Conservation (phyloP, 1,140 invertebrate species). For the Octopus bimaculoides region DNA sequence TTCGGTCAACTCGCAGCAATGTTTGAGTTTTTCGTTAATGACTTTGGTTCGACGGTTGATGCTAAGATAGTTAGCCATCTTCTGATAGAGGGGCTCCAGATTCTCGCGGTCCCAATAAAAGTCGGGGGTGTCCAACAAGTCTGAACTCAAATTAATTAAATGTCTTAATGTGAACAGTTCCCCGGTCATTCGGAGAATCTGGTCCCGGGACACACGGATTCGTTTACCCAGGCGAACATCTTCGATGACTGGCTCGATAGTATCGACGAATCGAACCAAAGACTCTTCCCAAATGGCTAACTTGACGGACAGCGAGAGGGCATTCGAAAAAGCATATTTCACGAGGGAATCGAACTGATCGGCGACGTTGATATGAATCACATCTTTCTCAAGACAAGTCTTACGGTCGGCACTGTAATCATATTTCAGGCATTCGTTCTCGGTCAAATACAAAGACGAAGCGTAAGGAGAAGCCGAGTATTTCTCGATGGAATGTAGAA, state of each 20-base stretch:
- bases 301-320: constrained; percentile 86
- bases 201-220: constrained; percentile 68
- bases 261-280: constrained; percentile 77
- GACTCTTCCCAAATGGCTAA: constrained; percentile 87
- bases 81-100: constrained; percentile 78
- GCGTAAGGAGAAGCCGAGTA: constrained; percentile 66
- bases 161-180: constrained; percentile 87
- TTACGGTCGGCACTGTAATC: constrained; percentile 61
- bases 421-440: constrained; percentile 83
- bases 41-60: constrained; percentile 80
- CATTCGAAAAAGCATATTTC: constrained; percentile 84
- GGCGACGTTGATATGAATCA: constrained; percentile 23
- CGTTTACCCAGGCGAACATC: constrained; percentile 72
- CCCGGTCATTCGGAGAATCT: constrained; percentile 85
- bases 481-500: constrained; percentile 32
- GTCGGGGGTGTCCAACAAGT: constrained; percentile 90
- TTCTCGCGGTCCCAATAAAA: constrained; percentile 95
- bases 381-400: constrained; percentile 25
- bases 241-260: constrained; percentile 77
- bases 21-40: constrained; percentile 76
- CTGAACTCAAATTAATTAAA: constrained; percentile 87
- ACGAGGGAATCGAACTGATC: constrained; percentile 58
- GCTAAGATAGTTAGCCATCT: constrained; percentile 78
- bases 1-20: constrained; percentile 87
- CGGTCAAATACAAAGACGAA: constrained; percentile 67